Percentiles rank a stretch among this genome's conserved stretches.
Evolutionary conservation across 2,113 vertebrate species (phyloP).

Genomic region (Butorides virescens): DNA sequence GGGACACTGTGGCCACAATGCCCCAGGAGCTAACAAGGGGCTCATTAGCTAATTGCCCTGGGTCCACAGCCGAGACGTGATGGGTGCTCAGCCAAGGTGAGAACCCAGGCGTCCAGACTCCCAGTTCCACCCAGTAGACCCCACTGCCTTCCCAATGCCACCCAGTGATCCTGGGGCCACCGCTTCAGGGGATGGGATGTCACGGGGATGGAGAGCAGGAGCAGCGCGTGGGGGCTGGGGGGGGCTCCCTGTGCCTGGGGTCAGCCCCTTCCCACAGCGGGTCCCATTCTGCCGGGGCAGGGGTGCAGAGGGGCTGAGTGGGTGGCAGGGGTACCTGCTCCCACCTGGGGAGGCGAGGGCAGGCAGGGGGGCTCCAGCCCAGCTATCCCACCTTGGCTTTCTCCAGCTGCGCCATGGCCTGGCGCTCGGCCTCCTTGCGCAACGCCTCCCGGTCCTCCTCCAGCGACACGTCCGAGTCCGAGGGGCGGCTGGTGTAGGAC

Average conservation of each 20-base stretch:
- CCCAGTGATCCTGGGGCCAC: no score
- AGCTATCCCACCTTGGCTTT: conserved; percentile 89
- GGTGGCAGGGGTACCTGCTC: neutral
- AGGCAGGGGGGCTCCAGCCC: neutral
- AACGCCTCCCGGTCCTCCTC: conserved; percentile 96
- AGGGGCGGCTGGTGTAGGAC: conserved; percentile 96
- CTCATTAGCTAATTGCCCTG: neutral
- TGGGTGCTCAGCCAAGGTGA: neutral
- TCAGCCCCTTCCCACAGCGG: neutral
- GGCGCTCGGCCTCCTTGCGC: conserved; percentile 93
- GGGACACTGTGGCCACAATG: accelerated
- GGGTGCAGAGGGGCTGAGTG: accelerated
- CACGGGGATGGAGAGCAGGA: no score
- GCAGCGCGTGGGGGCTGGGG: accelerated
- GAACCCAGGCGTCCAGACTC: accelerated
- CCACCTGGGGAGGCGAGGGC: neutral
- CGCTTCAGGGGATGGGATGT: accelerated
- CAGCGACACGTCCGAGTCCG: conserved; percentile 95
- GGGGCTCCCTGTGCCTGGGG: neutral
- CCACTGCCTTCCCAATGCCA: neutral
- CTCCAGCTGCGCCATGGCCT: conserved; percentile 94
- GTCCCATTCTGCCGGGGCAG: no score
- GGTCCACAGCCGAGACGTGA: neutral
- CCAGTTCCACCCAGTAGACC: neutral
- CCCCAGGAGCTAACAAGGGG: neutral